Evolutionary conservation across 2,113 vertebrate genomes (phyloP), one percentile per base, ranked within the genome.

Genomic region (Syrmaticus mikado): DNA sequence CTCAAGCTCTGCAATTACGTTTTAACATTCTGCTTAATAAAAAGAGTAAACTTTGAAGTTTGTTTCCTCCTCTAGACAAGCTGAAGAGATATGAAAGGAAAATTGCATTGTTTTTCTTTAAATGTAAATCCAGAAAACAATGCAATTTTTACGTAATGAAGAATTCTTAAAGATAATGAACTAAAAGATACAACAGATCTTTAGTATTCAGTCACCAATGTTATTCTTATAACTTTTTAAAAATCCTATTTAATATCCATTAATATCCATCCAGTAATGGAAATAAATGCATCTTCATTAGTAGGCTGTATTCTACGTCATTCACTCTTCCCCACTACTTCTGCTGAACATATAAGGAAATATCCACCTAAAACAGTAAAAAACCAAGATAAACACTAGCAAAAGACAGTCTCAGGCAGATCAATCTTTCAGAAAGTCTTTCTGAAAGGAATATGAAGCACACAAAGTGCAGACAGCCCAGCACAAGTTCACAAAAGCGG

Each of bases 381-480:
- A 58, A 67, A 32, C 24, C 8, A 32, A 30, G 43, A 79, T 2
- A 3, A 2, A 32, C 4, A 8, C 5, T 27, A 5, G 17, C 3
- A 71, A 70, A 79, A 89, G 27, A 38, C 34, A 32, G 2, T 21
- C 21, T 41, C 24, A 16, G 21, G 13, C 22, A 89, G 40, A 40
- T 13, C 2, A 4, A 30, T 16, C 28, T 82, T 92, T 43, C 36
- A 34, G 34, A 85, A 68, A 13, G 12, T 34, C 38, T 84, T 12
- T 24, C n/a, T 12, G 20, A 55, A 55, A 60, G 50, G 34, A 91
- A 19, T 20, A 83, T 7, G 11, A 38, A 3, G 8, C 32, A 45
- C 55, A 78, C 6, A 11, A 32, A 36, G 22, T 2, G 24, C 0
- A 0, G 13, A 22, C 28, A 20, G 11, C 6, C 1, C 19, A 38